Conservation (phyloP, 1,140 invertebrate species). For the Sycophila sp. region DNA sequence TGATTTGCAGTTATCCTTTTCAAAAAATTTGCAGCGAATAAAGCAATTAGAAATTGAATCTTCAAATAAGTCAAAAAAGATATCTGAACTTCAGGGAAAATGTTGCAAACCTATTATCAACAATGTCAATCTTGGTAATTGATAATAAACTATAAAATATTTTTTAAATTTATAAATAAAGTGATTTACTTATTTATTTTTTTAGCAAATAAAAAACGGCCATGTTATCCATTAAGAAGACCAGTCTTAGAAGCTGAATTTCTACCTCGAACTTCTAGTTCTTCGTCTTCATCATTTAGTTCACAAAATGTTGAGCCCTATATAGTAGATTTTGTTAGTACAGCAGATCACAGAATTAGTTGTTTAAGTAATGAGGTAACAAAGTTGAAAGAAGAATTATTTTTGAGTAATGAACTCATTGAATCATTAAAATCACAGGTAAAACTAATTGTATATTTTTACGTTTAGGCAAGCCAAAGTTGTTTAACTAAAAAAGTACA, state of each 20-base stretch:
- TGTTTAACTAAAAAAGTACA: neutral
- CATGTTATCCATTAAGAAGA: conserved; percentile 58
- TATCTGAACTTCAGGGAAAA: conserved; percentile 70
- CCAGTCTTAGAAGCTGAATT: conserved; percentile 54
- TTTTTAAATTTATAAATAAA: conserved; percentile 6
- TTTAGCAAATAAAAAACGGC: conserved; percentile 55
- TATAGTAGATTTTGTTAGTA: conserved; percentile 57
- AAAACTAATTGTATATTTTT: conserved; percentile 37
- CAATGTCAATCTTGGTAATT: conserved; percentile 55
- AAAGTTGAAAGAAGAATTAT: conserved; percentile 64
- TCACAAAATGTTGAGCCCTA: conserved; percentile 53
- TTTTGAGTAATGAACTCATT: conserved; percentile 59
- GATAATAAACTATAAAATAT: no score
- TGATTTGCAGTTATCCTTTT: conserved; percentile 69
- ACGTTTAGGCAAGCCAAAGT: conserved; percentile 2
- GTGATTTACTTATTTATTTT: conserved; percentile 12
- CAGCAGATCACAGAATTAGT: conserved; percentile 65
- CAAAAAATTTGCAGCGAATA: conserved; percentile 69
- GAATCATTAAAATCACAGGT: conserved; percentile 63
- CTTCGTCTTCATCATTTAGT: conserved; percentile 44
- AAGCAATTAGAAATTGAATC: conserved; percentile 68
- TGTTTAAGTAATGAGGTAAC: conserved; percentile 64
- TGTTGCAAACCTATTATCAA: conserved; percentile 66
- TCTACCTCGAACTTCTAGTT: conserved; percentile 47
- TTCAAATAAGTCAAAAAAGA: conserved; percentile 68